These are phyloP conservation scores for Stictonetta naevosa DNA, from an alignment of 2,113 vertebrate species.

Conservation along the genomic window DNA sequence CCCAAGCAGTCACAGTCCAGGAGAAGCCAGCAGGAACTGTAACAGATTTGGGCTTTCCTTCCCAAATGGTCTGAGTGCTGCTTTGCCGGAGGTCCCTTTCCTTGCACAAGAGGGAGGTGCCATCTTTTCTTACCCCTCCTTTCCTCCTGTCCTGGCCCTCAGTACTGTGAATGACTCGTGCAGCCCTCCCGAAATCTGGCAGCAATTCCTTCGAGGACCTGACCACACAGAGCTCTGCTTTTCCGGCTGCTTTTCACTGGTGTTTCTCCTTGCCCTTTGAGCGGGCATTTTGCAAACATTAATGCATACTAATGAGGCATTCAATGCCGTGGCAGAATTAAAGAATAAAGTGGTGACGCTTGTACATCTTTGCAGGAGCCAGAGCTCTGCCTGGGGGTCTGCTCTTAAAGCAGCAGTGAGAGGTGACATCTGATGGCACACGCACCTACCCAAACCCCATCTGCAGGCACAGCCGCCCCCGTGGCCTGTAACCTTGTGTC, in stretches of 20 bases:
- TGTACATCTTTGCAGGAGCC: not conserved
- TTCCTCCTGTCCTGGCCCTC: not conserved
- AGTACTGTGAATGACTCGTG: not conserved
- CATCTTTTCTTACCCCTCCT: not conserved
- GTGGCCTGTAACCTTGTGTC: fast-evolving
- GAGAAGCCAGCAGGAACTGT: not conserved
- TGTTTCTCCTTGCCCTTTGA: not conserved
- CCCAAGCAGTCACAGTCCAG: not conserved
- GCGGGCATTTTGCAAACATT: not conserved
- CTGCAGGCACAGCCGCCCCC: not conserved
- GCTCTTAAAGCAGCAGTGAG: not conserved
- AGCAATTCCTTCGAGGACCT: not conserved
- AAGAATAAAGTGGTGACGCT: constrained; percentile 28
- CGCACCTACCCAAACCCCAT: fast-evolving
- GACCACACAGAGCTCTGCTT: constrained; percentile 14
- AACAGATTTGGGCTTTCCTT: not conserved
- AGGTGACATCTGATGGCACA: not conserved
- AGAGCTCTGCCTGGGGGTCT: not conserved
- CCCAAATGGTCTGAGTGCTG: fast-evolving
- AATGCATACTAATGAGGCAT: constrained; percentile 66
- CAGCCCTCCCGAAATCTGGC: constrained; percentile 35
- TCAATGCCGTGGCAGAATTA: constrained; percentile 32
- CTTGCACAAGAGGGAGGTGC: not conserved
- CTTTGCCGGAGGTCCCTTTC: not conserved
- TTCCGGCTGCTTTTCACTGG: constrained; percentile 45